Evolutionary conservation across 2,113 vertebrate genomes (phyloP).

Genomic region (Nothoprocta pentlandii): DNA sequence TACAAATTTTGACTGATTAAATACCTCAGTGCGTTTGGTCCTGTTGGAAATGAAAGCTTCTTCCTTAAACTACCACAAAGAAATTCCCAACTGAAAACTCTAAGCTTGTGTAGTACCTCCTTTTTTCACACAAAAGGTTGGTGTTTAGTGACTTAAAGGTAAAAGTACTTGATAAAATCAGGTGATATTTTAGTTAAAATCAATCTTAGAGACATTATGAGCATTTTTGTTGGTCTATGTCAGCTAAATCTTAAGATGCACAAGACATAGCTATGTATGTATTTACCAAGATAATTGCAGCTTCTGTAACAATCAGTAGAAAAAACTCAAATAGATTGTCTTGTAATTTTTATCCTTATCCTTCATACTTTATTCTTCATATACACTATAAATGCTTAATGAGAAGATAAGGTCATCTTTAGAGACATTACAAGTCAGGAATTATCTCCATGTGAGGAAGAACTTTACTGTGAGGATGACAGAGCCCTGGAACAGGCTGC

Average conservation of each 20-base stretch:
- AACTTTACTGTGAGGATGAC: too few relatives aligned
- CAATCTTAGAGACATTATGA: not conserved
- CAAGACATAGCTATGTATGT: not conserved
- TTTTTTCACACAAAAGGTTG: not conserved
- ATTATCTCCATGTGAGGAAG: not conserved
- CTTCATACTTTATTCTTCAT: not conserved
- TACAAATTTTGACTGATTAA: not conserved
- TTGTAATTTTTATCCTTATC: not conserved
- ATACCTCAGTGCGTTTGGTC: not conserved
- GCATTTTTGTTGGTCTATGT: not conserved
- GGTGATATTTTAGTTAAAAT: not conserved
- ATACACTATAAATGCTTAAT: not conserved
- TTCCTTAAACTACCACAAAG: not conserved
- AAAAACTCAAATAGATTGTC: rapidly evolving
- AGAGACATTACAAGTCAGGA: not conserved
- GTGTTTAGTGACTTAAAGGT: not conserved
- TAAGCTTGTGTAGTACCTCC: not conserved
- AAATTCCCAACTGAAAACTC: not conserved
- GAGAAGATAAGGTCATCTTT: not conserved
- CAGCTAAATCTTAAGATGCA: not conserved
- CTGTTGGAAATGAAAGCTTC: not conserved
- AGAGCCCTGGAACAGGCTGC: too few relatives aligned
- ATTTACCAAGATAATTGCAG: not conserved
- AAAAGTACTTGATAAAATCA: not conserved
- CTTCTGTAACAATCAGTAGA: not conserved